These are phyloP conservation scores for Pantala flavescens DNA, from an alignment of 1,140 invertebrate species.

Conservation along the genomic window DNA sequence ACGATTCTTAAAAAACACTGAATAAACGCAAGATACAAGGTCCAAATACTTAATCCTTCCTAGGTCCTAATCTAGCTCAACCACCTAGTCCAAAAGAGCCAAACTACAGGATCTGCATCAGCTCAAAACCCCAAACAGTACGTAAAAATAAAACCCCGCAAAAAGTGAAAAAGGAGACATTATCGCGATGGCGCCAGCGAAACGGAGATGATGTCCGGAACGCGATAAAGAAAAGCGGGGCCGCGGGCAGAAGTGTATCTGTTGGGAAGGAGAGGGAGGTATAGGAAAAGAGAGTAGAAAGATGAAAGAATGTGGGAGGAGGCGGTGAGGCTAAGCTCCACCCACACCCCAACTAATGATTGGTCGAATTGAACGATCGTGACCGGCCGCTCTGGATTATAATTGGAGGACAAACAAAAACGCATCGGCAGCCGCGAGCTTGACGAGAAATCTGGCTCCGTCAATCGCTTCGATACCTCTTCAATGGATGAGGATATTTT, in stretches of 20 bases:
- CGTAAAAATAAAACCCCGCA: no score
- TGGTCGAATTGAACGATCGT: constrained; percentile 8
- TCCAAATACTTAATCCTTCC: no score
- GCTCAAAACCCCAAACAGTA: no score
- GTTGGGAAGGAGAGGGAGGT: not conserved
- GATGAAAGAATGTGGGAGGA: not conserved
- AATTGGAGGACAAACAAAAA: constrained; percentile 3
- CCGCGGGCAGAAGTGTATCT: not conserved
- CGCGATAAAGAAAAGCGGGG: not conserved
- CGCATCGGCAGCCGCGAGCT: not conserved
- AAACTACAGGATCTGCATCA: no score
- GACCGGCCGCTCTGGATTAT: constrained; percentile 1
- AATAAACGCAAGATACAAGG: no score
- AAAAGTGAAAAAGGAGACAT: no score
- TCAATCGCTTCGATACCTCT: not conserved
- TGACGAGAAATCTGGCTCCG: not conserved
- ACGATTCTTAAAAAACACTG: no score
- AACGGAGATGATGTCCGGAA: not conserved
- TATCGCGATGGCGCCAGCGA: no score
- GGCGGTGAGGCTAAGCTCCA: not conserved
- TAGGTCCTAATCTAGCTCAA: no score
- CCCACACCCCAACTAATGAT: constrained; percentile 4
- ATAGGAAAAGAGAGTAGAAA: not conserved
- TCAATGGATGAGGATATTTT: no score
- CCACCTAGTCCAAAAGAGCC: no score